Base-by-base conservation (phyloP, 2,113 vertebrate genomes). In the Trematomus loennbergii region DNA sequence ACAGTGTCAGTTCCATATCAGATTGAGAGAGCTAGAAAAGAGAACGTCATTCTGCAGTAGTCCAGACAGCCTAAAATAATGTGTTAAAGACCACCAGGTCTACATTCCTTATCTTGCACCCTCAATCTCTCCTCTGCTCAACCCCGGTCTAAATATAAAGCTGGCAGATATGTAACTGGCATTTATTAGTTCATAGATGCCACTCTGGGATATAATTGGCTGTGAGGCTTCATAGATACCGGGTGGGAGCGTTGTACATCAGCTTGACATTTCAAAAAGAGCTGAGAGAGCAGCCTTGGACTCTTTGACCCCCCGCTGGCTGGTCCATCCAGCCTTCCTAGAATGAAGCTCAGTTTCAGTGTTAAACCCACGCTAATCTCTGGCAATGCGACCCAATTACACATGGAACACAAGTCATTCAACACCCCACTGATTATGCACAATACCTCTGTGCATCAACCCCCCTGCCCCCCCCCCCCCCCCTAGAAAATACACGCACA, bases 261-360 rank as follows among this genome's bases (percentile, higher is more conserved):
- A 87, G 86, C 73, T 18, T 94, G 94, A 96, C 94, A 94, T 96
- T 95, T 86, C 58, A 76, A 91, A 40, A 95, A 93, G 82, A 88
- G 94, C 94, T 95, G 94, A 95, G 85, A 68, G 91, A 75, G 91
- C 86, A 66, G 83, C 86, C 83, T 77, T 86, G 90, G 83, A 88
- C 80, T 87, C 84, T 78, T 20, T 58, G 62, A 79, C 68, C 81
- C 63, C 77, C 36, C 36, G 36, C 88, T 68, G 79, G 64, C 63
- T 79, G 69, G 67, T 13, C 8, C 12, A 16, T 29, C 58, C 76
- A 54, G 87, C 84, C 82, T 94, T 94, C 86, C 83, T 54, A 92
- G 92, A 93, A 90, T 87, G 59, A 79, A 17, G 54, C 91, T 82
- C 88, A 16, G 90, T 90, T 93, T 93, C 83, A 84, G 87, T 86